Evolutionary conservation across 2,888 invertebrate genomes (phyloP).

Genomic region (Leptinotarsa peninsularis): DNA sequence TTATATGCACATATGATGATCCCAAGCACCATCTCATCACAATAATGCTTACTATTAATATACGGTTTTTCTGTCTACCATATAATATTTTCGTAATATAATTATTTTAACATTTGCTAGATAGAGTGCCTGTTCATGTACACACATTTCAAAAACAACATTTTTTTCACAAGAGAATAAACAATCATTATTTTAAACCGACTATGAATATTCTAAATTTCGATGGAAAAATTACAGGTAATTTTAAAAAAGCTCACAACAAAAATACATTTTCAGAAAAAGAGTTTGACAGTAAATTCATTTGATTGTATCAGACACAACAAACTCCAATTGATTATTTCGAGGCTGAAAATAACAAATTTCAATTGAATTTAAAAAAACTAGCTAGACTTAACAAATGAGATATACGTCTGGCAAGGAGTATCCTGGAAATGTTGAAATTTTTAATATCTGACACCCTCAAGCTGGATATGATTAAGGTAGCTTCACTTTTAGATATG

Average conservation of each 20-base stretch:
- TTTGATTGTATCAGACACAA: neutral
- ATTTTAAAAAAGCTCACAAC: no score
- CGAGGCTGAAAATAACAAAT: neutral
- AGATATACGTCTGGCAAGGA: neutral
- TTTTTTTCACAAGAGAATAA: conserved; percentile 27
- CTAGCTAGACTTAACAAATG: conserved; percentile 37
- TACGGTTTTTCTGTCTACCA: conserved; percentile 62
- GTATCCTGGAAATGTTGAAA: neutral
- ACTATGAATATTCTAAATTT: neutral
- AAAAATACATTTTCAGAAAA: no score
- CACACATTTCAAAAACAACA: conserved; percentile 40
- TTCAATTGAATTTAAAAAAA: neutral
- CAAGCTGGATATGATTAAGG: no score
- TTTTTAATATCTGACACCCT: no score
- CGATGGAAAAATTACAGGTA: neutral
- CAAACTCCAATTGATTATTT: neutral
- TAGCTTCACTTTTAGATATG: no score
- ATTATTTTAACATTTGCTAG: conserved; percentile 62
- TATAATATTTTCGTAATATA: conserved; percentile 63
- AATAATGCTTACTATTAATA: conserved; percentile 64
- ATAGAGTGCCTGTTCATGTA: conserved; percentile 54
- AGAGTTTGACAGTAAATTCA: neutral
- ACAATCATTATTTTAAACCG: neutral
- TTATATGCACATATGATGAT: conserved; percentile 61
- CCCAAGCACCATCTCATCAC: conserved; percentile 65